Percentiles rank a stretch among this genome's conserved stretches.
These are phyloP conservation scores for Mormyrus proboscirostris DNA, from an alignment of 2,797 vertebrate species.

Conservation along the genomic window DNA sequence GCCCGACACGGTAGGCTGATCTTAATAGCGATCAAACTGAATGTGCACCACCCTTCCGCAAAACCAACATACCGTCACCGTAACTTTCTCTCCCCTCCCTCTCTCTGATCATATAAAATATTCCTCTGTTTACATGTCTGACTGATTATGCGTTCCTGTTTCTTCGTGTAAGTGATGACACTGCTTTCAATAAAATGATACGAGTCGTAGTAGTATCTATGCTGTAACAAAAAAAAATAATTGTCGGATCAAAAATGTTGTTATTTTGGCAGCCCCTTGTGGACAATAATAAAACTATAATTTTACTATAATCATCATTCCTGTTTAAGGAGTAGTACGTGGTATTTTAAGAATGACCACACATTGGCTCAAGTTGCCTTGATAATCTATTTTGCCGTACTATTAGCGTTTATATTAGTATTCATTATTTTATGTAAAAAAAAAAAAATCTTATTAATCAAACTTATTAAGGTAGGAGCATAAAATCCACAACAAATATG, in stretches of 20 bases:
- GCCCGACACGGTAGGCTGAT: neutral
- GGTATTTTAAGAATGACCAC: neutral
- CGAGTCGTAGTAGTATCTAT: neutral
- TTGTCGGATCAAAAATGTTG: neutral
- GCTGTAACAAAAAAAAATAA: neutral
- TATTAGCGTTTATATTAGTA: neutral
- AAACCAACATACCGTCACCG: constrained; percentile 36
- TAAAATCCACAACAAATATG: constrained; percentile 23
- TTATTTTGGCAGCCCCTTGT: constrained; percentile 29
- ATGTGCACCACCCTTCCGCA: constrained; percentile 36
- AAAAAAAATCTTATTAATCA: neutral
- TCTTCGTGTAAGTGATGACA: neutral
- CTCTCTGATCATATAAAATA: neutral
- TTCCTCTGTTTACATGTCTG: neutral
- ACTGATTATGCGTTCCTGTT: neutral
- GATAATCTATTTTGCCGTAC: neutral
- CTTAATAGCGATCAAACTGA: constrained; percentile 10
- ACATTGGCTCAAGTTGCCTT: neutral
- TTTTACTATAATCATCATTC: neutral
- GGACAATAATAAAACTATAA: neutral
- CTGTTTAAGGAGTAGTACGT: neutral
- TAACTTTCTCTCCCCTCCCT: constrained; percentile 26
- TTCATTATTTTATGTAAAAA: neutral
- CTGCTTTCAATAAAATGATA: neutral
- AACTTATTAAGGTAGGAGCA: neutral